Conservation (phyloP, 2,888 invertebrate species). For the Himalopsyche kuldschensis region DNA sequence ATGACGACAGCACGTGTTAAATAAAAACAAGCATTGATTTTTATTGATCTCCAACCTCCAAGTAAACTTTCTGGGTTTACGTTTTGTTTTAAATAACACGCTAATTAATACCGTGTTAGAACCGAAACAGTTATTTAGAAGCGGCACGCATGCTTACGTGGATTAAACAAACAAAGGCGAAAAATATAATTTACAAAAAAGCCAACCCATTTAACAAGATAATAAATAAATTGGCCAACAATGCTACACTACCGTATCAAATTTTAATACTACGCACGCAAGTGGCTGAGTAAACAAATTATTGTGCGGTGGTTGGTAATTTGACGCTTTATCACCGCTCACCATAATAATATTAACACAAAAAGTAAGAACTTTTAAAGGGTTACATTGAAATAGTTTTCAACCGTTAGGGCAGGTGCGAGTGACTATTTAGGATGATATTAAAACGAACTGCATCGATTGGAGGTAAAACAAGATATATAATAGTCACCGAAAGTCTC, state of each 20-base stretch:
- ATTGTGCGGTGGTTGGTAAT: background rate
- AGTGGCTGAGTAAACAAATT: background rate
- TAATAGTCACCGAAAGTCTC: too few relatives aligned
- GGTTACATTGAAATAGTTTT: background rate
- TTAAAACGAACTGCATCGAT: too few relatives aligned
- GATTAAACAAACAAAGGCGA: background rate
- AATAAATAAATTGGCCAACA: background rate
- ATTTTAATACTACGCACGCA: background rate
- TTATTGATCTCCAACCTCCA: too few relatives aligned
- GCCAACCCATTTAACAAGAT: background rate
- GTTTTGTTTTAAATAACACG: too few relatives aligned
- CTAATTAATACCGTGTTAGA: too few relatives aligned
- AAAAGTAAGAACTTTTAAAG: background rate
- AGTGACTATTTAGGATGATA: background rate
- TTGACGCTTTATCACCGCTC: background rate
- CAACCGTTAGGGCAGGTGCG: background rate
- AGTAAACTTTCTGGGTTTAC: too few relatives aligned
- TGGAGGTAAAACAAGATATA: too few relatives aligned
- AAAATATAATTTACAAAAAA: background rate
- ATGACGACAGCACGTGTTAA: too few relatives aligned
- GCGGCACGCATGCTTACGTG: background rate
- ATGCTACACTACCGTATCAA: background rate
- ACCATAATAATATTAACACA: background rate
- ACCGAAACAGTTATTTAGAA: too few relatives aligned
- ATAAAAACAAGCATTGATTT: too few relatives aligned